Percentiles rank a stretch among this genome's conserved stretches.
Evolutionary conservation across 2,797 vertebrate species (phyloP).

Genomic region (Acridotheres tristis): DNA sequence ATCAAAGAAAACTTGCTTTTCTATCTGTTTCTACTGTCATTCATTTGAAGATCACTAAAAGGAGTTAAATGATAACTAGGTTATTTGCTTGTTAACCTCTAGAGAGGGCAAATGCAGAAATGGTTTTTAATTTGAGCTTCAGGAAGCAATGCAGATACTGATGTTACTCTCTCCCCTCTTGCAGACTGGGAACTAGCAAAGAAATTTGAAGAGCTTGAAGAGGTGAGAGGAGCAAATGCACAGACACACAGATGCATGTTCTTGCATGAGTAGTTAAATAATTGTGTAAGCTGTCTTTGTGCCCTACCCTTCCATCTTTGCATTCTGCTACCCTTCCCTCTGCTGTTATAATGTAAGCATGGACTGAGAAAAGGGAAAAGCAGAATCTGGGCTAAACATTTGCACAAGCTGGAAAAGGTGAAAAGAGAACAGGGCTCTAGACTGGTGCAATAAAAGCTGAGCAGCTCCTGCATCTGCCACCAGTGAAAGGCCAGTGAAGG

Average conservation of each 20-base stretch:
- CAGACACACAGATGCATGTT: neutral
- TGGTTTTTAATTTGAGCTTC: neutral
- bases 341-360: neutral
- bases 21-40: neutral
- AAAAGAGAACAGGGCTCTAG: neutral
- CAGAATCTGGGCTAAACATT: neutral
- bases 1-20: neutral
- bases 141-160: neutral
- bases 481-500: neutral
- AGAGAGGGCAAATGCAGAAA: neutral
- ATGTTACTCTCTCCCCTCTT: neutral
- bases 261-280: neutral
- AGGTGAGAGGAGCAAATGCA: slow-evolving; percentile 54
- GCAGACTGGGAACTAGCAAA: slow-evolving; percentile 68
- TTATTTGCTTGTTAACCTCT: neutral
- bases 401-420: neutral
- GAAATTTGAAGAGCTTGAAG: slow-evolving; percentile 69
- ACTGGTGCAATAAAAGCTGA: neutral
- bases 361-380: neutral
- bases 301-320: neutral
- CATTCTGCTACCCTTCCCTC: neutral
- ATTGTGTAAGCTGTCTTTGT: neutral
- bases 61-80: neutral
- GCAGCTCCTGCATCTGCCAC: neutral
- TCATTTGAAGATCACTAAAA: neutral